Conservation (phyloP, 2,113 vertebrate species). For the Oxyruncus cristatus region DNA sequence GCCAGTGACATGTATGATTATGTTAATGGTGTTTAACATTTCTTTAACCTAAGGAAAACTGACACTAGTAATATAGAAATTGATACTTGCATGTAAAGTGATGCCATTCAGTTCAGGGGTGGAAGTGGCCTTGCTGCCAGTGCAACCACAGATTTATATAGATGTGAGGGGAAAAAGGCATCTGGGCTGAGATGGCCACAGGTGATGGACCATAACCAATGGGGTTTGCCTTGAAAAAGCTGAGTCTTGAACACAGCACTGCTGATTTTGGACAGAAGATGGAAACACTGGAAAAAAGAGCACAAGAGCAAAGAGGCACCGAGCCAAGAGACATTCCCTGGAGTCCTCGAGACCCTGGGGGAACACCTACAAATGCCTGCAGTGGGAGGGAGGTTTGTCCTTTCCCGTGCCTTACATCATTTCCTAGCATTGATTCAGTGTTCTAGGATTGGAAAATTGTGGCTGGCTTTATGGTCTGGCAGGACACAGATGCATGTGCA, state of each 20-base stretch:
- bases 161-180: not conserved
- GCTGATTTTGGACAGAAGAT: not conserved
- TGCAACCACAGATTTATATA: not conserved
- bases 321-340: not conserved
- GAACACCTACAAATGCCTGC: not conserved
- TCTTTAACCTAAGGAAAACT: not conserved
- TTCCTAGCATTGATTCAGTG: not conserved
- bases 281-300: not conserved
- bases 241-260: not conserved
- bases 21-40: not conserved
- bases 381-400: not conserved
- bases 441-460: not conserved
- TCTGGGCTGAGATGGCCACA: not conserved
- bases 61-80: not conserved
- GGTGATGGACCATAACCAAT: not conserved
- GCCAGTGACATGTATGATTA: slow-evolving; percentile 20
- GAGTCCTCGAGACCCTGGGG: accelerated
- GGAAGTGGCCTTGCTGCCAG: not conserved
- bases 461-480: not conserved
- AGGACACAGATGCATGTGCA: not conserved
- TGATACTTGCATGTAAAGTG: not conserved
- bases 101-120: not conserved
- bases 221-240: not conserved
- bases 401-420: not conserved
- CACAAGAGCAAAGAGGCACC: not conserved